Percentiles rank a stretch among this genome's conserved stretches.
Conservation (phyloP, 2,888 invertebrate genomes). For the Cantharis rufa region DNA sequence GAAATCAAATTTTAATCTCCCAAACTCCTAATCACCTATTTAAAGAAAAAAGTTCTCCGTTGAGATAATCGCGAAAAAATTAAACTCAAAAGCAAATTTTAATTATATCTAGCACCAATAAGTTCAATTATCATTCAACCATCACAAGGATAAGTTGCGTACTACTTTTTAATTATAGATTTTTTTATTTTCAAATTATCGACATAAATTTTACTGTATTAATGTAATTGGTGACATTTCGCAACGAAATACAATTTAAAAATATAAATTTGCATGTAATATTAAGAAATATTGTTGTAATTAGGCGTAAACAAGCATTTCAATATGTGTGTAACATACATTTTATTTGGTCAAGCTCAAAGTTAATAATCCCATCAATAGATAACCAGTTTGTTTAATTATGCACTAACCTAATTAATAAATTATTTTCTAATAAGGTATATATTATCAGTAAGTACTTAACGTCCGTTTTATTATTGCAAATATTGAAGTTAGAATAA, state of each 20-base stretch:
- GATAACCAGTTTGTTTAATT: neutral
- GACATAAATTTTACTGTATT: neutral
- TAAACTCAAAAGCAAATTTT: neutral
- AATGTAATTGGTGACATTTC: neutral
- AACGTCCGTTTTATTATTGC: neutral
- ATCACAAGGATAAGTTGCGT: neutral
- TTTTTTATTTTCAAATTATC: neutral
- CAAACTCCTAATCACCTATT: neutral
- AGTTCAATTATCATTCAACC: neutral
- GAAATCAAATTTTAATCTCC: neutral
- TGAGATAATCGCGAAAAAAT: neutral
- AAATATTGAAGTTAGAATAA: no score
- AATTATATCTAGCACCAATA: neutral
- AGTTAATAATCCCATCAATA: conserved; percentile 2
- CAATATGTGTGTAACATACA: neutral
- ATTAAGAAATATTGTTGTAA: neutral
- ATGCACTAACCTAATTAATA: conserved; percentile 1
- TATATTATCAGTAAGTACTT: neutral
- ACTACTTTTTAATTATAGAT: neutral
- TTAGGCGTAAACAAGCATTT: neutral
- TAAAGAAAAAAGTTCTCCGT: neutral
- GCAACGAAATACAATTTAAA: neutral
- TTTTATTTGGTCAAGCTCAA: conserved; percentile 4
- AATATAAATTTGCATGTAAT: neutral
- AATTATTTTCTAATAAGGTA: neutral